Evolutionary conservation across 2,797 vertebrate genomes (phyloP).

Genomic region (Alcedo atthis): DNA sequence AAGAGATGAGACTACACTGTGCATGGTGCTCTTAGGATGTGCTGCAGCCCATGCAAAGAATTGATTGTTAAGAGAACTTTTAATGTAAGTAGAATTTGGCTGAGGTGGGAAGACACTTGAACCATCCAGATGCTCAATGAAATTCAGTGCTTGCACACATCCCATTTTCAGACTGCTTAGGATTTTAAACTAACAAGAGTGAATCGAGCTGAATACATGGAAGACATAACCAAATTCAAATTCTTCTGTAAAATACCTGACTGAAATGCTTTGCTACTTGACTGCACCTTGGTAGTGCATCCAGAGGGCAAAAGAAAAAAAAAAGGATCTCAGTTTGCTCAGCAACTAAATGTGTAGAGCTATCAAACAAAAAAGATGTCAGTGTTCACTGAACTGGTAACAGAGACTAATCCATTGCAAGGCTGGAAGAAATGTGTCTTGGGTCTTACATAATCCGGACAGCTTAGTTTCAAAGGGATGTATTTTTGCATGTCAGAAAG

Average conservation of each 20-base stretch:
- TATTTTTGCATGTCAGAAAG: constrained; percentile 17
- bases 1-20: background rate
- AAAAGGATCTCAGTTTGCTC: background rate
- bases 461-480: background rate
- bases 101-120: background rate
- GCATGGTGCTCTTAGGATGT: background rate
- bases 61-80: background rate
- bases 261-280: background rate
- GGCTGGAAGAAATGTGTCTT: constrained; percentile 6
- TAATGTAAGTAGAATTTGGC: background rate
- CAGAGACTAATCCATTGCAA: constrained; percentile 30
- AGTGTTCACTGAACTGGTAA: constrained; percentile 16
- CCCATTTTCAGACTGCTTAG: background rate
- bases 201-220: background rate
- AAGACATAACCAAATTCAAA: background rate
- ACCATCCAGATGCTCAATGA: background rate
- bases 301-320: background rate
- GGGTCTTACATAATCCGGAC: background rate
- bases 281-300: background rate
- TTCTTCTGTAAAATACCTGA: background rate
- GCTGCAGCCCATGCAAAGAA: background rate
- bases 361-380: constrained; percentile 19
- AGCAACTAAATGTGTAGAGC: background rate
- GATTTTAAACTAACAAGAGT: background rate
- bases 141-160: background rate